Evolutionary conservation across 1,140 invertebrate genomes (phyloP), one percentile per base, ranked within the genome.

Genomic region (Antheraea pernyi): DNA sequence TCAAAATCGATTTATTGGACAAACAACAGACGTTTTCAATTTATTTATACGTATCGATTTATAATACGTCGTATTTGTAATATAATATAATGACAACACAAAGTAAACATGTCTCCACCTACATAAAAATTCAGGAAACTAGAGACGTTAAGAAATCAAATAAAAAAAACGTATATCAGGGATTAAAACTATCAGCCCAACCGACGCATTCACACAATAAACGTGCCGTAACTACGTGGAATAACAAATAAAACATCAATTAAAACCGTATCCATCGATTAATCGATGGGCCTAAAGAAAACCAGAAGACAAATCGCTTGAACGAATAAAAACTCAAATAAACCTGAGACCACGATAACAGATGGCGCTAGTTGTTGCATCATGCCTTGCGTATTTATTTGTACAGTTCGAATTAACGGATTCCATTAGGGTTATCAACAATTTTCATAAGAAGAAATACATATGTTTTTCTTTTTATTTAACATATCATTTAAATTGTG

Each of bases 301-400:
- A 72, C 67, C 66, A 65, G 48, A 69, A 69, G 64, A 58, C 37
- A 66, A 67, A 68, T 63, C 36, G 37, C 61, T 11, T 0, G 36
- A 61, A 63, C 30, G 61, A 37, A 69, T 76, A 74, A 74, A 74
- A 59, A 67, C 37, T n/a, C 63, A 70, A 68, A 73, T 76, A 76
- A 73, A 65, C 67, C 46, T 11, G 59, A 60, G 58, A 63, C 71
- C 46, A 67, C 59, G 48, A 58, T 73, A 74, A 76, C 74, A 80
- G 78, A 80, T 80, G 76, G 74, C 76, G 76, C 59, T 74, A 64
- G 18, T 59, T 67, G 39, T 68, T 19, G 42, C 69, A 68, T 69
- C 59, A 77, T 72, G 71, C 69, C 71, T 60, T 58, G 19, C 30
- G 30, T 81, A 77, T 79, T 81, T 83, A 75, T 83, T 79, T 78